Conservation (phyloP, 2,797 vertebrate genomes). For the Ptychobarbus kaznakovi region DNA sequence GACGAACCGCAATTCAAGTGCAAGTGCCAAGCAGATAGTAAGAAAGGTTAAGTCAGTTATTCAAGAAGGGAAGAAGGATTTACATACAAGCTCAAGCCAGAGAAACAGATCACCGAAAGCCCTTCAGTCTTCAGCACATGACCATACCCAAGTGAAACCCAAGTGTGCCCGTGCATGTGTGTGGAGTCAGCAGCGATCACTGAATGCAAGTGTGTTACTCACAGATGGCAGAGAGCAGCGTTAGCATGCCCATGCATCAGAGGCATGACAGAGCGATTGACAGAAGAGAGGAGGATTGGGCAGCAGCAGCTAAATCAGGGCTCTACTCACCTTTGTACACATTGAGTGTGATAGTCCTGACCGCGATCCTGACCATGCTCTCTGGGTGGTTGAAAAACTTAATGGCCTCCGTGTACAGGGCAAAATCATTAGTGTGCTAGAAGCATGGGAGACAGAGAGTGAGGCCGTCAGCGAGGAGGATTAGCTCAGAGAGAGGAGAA, state of each 20-base stretch:
- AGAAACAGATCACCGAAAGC: neutral
- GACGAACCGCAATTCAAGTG: neutral
- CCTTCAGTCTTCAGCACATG: neutral
- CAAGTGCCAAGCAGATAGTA: slow-evolving; percentile 18
- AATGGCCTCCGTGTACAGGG: slow-evolving; percentile 99
- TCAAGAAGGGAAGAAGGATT: neutral
- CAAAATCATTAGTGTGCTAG: slow-evolving; percentile 99
- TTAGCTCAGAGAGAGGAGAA: slow-evolving; percentile 59
- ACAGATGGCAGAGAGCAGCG: slow-evolving; percentile 10
- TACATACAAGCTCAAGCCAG: neutral
- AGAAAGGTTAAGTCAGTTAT: slow-evolving; percentile 4
- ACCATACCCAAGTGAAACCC: slow-evolving; percentile 13
- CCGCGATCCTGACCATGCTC: slow-evolving; percentile 99
- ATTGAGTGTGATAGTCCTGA: slow-evolving; percentile 97
- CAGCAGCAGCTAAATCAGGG: slow-evolving; percentile 1
- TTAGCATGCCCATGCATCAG: slow-evolving; percentile 69
- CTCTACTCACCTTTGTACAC: slow-evolving; percentile 95
- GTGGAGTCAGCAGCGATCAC: slow-evolving; percentile 10
- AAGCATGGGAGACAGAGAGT: slow-evolving; percentile 79
- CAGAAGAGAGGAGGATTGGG: slow-evolving; percentile 26
- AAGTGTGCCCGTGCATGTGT: neutral
- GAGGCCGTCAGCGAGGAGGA: slow-evolving; percentile 67
- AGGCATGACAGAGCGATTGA: slow-evolving; percentile 56
- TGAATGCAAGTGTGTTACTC: slow-evolving; percentile 39
- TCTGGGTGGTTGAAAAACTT: slow-evolving; percentile 99